Evolutionary conservation across 2,797 vertebrate species (phyloP), one percentile per base, ranked within the genome.

Genomic region (Anguilla pacifica): DNA sequence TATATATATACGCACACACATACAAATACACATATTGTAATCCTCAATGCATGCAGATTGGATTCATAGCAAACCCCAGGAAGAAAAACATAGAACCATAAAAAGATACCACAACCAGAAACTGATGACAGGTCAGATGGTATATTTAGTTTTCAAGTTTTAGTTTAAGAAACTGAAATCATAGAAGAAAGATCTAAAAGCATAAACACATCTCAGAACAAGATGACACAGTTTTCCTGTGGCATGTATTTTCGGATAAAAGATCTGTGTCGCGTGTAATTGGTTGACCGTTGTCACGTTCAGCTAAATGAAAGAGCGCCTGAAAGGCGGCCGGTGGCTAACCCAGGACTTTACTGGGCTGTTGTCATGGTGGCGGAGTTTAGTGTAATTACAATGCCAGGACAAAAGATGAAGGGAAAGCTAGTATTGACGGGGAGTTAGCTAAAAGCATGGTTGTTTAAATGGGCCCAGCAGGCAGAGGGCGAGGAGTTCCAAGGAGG

Each of bases 381-480:
- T 25, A 25, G 22, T 81, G 5, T 81, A 81, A 81, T 81, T 81
- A 81, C 77, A 49, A 43, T 1, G 15, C 5, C 43, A 9, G 77
- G 43, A 25, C 17, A 67, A 49, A 87, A 81, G 39, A 82, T n/a
- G 31, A 55, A 72, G 17, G 59, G 22, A 53, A 87, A n/a, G 0
- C 11, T 15, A 59, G 85, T n/a, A 64, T 87, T 88, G 85, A 88
- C 86, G 49, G 72, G 85, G 70, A 31, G 6, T 55, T 77, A 82
- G 89, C 43, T 51, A 77, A 19, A 53, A 11, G 55, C 39, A 85
- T 51, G 67, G 59, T 7, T 10, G 77, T 31, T 74, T 9, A 3
- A 86, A 77, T 57, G 61, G 25, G 55, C 43, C 39, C 39, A 43
- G 15, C 39, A 6, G 64, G 64, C 64, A 72, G n/a, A 2, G 72